These are phyloP conservation scores for Theretra japonica DNA, from an alignment of 2,888 invertebrate genomes.

Conservation along the genomic window DNA sequence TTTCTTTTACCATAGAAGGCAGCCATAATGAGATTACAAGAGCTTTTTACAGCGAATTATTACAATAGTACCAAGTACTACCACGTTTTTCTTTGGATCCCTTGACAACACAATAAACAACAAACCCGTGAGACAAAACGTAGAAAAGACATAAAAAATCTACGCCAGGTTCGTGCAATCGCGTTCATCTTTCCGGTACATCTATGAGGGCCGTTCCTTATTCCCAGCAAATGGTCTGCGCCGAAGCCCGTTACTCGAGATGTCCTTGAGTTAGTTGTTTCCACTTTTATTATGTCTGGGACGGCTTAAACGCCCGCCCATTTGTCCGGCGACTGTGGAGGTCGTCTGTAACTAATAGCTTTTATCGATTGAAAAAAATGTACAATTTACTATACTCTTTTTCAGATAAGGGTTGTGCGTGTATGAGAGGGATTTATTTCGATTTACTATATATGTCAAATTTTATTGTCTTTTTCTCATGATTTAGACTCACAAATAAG, in stretches of 20 bases:
- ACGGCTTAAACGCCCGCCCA: constrained; percentile 24
- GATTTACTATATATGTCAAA: neutral
- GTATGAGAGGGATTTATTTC: neutral
- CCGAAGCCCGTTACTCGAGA: constrained; percentile 16
- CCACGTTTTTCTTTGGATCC: too few species aligned
- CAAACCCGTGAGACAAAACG: too few species aligned
- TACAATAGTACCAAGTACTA: too few species aligned
- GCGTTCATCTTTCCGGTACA: constrained; percentile 24
- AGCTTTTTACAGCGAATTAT: too few species aligned
- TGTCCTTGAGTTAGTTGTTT: constrained; percentile 27
- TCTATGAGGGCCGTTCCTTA: constrained; percentile 16
- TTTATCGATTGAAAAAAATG: constrained; percentile 25
- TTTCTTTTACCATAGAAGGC: too few species aligned
- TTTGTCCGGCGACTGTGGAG: constrained; percentile 22
- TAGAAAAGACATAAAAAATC: too few species aligned
- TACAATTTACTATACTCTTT: neutral
- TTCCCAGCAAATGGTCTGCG: constrained; percentile 17
- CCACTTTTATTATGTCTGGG: constrained; percentile 27
- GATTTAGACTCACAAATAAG: too few species aligned
- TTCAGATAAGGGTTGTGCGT: neutral
- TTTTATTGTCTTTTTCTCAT: too few species aligned
- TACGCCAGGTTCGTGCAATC: constrained; percentile 7
- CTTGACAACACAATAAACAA: too few species aligned
- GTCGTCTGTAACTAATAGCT: constrained; percentile 26
- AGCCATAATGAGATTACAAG: too few species aligned